phyloP scores from a whole-genome alignment of 2,797 vertebrate genomes.

The Sebastes umbrosus region DNA sequence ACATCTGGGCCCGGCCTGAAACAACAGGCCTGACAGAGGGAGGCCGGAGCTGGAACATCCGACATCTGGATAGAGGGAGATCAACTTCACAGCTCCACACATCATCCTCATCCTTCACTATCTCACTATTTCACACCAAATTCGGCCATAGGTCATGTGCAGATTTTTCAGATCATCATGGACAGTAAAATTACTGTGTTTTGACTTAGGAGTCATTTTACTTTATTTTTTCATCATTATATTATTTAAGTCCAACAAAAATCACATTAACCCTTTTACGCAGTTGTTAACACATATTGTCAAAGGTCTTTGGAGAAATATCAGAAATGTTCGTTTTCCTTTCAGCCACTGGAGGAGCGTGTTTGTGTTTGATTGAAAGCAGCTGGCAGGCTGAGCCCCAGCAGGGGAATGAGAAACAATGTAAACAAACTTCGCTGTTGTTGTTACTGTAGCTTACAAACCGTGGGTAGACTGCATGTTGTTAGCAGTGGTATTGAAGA shows the following conservation, averaged over 20 bases:
- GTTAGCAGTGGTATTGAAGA: neutral
- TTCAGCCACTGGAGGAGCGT: neutral
- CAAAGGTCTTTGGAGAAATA: neutral
- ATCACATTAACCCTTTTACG: neutral
- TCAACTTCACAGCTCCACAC: constrained; percentile 64
- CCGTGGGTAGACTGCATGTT: neutral
- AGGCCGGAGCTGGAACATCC: constrained; percentile 73
- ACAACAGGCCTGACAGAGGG: constrained; percentile 81
- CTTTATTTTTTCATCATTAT: neutral
- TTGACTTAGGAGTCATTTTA: neutral
- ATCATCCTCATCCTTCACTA: constrained; percentile 49
- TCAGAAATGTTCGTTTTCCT: neutral
- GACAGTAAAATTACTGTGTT: neutral
- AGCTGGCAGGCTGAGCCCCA: neutral
- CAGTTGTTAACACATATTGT: neutral
- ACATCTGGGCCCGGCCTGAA: constrained; percentile 83
- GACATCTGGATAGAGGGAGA: constrained; percentile 78
- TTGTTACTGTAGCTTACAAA: neutral
- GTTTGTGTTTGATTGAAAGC: neutral
- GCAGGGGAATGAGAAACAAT: neutral
- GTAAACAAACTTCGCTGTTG: neutral
- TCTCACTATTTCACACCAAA: constrained; percentile 32
- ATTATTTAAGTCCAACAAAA: neutral
- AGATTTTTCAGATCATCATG: neutral
- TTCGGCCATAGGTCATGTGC: neutral